Percentiles rank a stretch among this genome's conserved stretches.
Conservation (phyloP, 1,140 invertebrate species). For the Trichonephila clavipes region DNA sequence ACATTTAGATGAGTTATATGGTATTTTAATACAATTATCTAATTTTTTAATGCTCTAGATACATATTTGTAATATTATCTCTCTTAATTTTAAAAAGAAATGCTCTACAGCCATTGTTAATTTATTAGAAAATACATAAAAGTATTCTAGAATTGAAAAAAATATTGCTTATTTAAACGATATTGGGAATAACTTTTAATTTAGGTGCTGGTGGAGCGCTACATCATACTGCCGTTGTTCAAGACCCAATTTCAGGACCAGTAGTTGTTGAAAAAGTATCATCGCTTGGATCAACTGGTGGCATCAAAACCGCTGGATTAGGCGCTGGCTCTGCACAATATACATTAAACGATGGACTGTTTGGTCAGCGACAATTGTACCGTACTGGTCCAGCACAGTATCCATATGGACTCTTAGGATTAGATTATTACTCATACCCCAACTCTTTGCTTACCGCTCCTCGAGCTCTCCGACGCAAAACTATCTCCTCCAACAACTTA, state of each 20-base stretch:
- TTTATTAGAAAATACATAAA: no score
- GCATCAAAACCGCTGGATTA: slow-evolving; percentile 42
- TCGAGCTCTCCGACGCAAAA: slow-evolving; percentile 22
- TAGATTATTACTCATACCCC: slow-evolving; percentile 64
- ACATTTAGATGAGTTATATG: no score
- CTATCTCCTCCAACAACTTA: neutral
- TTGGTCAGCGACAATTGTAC: slow-evolving; percentile 51
- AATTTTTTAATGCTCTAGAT: no score
- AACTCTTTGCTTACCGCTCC: slow-evolving; percentile 16
- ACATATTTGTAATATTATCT: no score
- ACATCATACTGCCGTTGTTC: slow-evolving; percentile 56
- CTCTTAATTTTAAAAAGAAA: no score
- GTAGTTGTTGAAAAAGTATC: slow-evolving; percentile 51
- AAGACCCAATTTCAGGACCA: slow-evolving; percentile 55
- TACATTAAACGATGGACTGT: slow-evolving; percentile 12
- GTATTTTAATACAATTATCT: no score
- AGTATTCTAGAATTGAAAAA: no score
- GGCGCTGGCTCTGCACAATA: slow-evolving; percentile 43
- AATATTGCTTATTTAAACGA: no score
- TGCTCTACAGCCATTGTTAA: no score
- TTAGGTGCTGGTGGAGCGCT: slow-evolving; percentile 42
- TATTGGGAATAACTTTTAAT: neutral
- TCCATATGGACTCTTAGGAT: slow-evolving; percentile 58
- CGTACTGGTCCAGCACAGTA: slow-evolving; percentile 36
- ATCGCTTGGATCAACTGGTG: neutral